These are phyloP conservation scores for Polydrusus cervinus DNA, from an alignment of 2,888 invertebrate species.

Conservation along the genomic window DNA sequence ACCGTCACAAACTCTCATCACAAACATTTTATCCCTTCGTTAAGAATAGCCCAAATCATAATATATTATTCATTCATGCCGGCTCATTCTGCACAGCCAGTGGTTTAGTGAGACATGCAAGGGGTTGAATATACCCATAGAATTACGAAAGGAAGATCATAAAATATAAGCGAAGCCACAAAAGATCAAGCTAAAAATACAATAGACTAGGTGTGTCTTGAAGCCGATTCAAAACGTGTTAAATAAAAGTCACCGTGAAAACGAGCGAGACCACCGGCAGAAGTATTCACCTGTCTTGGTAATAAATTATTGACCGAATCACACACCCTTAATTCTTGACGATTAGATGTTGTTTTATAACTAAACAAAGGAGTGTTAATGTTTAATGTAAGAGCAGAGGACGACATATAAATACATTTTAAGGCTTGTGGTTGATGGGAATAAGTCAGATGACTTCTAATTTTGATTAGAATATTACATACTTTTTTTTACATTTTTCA, in stretches of 20 bases:
- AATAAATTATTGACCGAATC: slow-evolving; percentile 43
- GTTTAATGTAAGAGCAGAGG: not conserved
- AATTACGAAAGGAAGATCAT: slow-evolving; percentile 42
- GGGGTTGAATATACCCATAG: slow-evolving; percentile 49
- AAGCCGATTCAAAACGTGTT: slow-evolving; percentile 47
- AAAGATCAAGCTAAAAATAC: slow-evolving; percentile 49
- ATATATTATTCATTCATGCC: slow-evolving; percentile 42
- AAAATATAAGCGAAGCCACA: slow-evolving; percentile 46
- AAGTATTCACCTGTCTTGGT: slow-evolving; percentile 48
- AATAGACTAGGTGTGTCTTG: slow-evolving; percentile 51
- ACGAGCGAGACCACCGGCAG: slow-evolving; percentile 51
- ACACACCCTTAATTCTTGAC: slow-evolving; percentile 35
- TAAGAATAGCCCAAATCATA: not conserved
- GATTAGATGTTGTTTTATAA: slow-evolving; percentile 23
- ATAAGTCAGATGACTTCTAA: too few relatives aligned
- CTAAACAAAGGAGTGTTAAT: not conserved
- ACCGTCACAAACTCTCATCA: too few relatives aligned
- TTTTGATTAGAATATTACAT: too few relatives aligned
- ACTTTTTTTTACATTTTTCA: too few relatives aligned
- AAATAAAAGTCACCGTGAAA: slow-evolving; percentile 51
- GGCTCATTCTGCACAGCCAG: slow-evolving; percentile 30
- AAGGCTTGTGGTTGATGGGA: too few relatives aligned
- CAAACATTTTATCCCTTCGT: too few relatives aligned
- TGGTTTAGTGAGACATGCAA: slow-evolving; percentile 41
- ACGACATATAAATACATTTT: too few relatives aligned